Percentiles rank a stretch among this genome's conserved stretches.
Conservation (phyloP, 2,113 vertebrate species). For the Bolborhynchus lineola region DNA sequence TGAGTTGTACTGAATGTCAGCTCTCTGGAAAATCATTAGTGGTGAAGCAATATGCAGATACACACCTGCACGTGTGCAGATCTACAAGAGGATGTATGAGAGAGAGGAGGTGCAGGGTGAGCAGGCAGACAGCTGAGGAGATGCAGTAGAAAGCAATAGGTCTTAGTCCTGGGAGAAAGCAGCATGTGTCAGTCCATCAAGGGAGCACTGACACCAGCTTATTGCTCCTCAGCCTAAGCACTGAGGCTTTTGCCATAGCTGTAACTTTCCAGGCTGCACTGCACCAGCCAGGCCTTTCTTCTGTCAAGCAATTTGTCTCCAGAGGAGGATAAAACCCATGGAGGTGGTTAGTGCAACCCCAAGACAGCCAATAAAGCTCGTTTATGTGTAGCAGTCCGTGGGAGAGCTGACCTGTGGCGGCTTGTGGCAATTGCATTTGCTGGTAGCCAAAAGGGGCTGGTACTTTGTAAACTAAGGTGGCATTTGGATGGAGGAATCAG, state of each 20-base stretch:
- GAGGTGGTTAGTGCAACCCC: not conserved
- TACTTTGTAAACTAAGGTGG: not conserved
- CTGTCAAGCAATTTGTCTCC: not conserved
- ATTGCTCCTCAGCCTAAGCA: not conserved
- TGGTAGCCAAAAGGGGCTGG: not conserved
- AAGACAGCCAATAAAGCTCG: not conserved
- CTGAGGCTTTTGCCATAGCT: not conserved
- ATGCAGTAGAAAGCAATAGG: accelerated
- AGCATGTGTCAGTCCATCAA: not conserved
- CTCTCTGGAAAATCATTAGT: not conserved
- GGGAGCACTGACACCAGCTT: not conserved
- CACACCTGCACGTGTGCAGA: not conserved
- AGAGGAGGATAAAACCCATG: not conserved
- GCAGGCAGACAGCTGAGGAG: accelerated
- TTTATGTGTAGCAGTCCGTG: not conserved
- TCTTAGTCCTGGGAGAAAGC: accelerated
- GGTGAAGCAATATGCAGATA: not conserved
- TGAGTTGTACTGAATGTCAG: accelerated
- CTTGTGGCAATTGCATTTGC: not conserved
- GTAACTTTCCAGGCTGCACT: constrained; percentile 45
- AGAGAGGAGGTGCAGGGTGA: not conserved
- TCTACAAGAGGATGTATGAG: accelerated
- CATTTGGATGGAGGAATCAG: not conserved
- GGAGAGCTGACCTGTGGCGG: not conserved
- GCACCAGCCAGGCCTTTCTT: not conserved